A percentile compares a stretch with the other conserved stretches of the same genome.
These are phyloP conservation scores for Cyaniris semiargus DNA, from an alignment of 2,888 invertebrate species.

Conservation along the genomic window DNA sequence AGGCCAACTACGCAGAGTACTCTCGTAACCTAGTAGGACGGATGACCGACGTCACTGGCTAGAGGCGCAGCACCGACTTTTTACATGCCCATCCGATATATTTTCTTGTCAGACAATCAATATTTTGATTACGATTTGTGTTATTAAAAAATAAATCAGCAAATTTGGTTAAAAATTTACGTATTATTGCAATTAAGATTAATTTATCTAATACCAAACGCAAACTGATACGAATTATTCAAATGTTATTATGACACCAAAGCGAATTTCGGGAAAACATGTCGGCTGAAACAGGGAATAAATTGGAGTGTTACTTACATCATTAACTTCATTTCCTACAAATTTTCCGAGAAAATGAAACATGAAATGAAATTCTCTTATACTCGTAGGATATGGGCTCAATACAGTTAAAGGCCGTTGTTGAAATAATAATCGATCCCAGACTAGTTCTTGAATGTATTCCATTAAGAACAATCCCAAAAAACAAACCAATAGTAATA, in stretches of 20 bases:
- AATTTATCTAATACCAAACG: not conserved
- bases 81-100: no score
- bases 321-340: conserved; percentile 13
- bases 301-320: conserved; percentile 3
- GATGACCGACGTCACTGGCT: not conserved
- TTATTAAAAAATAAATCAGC: no score
- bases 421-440: not conserved
- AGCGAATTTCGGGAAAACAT: not conserved
- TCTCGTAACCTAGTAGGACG: no score
- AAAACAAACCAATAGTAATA: not conserved
- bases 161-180: not conserved
- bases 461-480: not conserved
- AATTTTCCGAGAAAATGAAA: not conserved
- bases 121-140: no score
- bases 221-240: not conserved
- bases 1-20: no score
- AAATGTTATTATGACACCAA: conserved; percentile 4
- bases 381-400: not conserved
- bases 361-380: conserved; percentile 7
- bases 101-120: no score
- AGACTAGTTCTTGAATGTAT: not conserved
- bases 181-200: not conserved
- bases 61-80: not conserved
- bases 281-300: not conserved
- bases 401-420: not conserved